Conservation (phyloP, 2,113 vertebrate species). For the Sphaerodactylus townsendi region DNA sequence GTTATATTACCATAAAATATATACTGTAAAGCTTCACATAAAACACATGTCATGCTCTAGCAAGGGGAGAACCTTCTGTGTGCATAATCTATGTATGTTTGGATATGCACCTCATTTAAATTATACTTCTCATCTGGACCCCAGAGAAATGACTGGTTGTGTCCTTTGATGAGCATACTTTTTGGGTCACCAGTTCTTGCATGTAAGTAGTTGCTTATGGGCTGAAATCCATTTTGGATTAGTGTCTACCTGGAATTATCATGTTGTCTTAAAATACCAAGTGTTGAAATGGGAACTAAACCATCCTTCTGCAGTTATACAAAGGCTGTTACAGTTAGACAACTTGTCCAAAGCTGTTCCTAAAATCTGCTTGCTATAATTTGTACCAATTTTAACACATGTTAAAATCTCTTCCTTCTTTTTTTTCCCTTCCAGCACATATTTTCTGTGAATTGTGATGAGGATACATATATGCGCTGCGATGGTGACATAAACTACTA, state of each 20-base stretch:
- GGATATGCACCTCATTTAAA: not conserved
- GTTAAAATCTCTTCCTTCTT: slow-evolving; percentile 19
- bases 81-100: not conserved
- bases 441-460: slow-evolving; percentile 61
- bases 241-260: not conserved
- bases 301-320: not conserved
- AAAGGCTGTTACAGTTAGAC: not conserved
- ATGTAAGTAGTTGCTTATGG: not conserved
- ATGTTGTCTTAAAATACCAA: not conserved
- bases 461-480: slow-evolving; percentile 68
- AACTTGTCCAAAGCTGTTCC: not conserved
- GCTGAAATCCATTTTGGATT: not conserved
- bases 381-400: slow-evolving; percentile 3
- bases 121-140: not conserved
- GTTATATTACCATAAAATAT: no score
- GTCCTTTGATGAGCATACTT: not conserved
- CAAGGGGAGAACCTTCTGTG: not conserved
- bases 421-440: slow-evolving; percentile 66
- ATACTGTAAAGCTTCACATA: no score
- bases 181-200: not conserved
- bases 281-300: not conserved
- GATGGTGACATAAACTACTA: slow-evolving; percentile 81
- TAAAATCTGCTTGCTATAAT: not conserved
- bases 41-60: not conserved
- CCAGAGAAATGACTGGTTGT: not conserved